Percentiles rank a stretch among this genome's conserved stretches.
These are phyloP conservation scores for Epizoanthus stellaris DNA, from an alignment of 92 coral and sea anemone species.

Conservation along the genomic window DNA sequence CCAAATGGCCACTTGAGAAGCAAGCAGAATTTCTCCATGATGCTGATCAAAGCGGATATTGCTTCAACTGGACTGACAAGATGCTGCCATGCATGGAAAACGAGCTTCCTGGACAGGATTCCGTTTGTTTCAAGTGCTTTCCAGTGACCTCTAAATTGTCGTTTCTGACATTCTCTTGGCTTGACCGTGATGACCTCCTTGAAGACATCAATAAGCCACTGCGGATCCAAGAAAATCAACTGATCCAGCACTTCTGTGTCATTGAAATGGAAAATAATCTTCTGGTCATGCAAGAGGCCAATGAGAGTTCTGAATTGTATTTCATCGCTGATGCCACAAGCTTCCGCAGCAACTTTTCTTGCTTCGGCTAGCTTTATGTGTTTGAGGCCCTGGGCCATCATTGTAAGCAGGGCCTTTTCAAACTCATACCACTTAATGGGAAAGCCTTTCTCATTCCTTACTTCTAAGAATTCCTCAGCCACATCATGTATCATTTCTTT, in stretches of 20 bases:
- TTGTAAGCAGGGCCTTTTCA: slow-evolving; percentile 49
- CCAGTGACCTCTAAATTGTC: slow-evolving; percentile 44
- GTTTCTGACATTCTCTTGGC: slow-evolving; percentile 13
- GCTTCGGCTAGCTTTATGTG: slow-evolving; percentile 36
- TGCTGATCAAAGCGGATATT: slow-evolving; percentile 32
- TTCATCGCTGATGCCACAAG: slow-evolving; percentile 30
- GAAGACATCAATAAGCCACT: slow-evolving; percentile 67
- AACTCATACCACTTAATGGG: slow-evolving; percentile 59
- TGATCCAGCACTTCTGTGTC: slow-evolving; percentile 38
- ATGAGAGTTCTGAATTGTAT: slow-evolving; percentile 45
- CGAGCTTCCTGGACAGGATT: slow-evolving; percentile 41
- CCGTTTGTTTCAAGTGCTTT: slow-evolving; percentile 53
- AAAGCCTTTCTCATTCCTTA: slow-evolving; percentile 15
- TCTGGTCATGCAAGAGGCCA: slow-evolving; percentile 59
- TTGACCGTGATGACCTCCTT: slow-evolving; percentile 64
- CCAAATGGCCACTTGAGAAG: slow-evolving; percentile 52
- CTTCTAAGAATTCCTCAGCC: slow-evolving; percentile 39
- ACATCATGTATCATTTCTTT: slow-evolving; percentile 27
- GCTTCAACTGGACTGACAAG: slow-evolving; percentile 16
- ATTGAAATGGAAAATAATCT: slow-evolving; percentile 53
- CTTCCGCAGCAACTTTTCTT: slow-evolving; percentile 32
- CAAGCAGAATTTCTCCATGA: slow-evolving; percentile 64
- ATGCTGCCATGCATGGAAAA: slow-evolving; percentile 40
- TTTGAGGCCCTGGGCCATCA: slow-evolving; percentile 25
- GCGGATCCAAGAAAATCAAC: slow-evolving; percentile 57